Conservation (phyloP, 2,888 invertebrate genomes). For the Drosophila borborema region DNA sequence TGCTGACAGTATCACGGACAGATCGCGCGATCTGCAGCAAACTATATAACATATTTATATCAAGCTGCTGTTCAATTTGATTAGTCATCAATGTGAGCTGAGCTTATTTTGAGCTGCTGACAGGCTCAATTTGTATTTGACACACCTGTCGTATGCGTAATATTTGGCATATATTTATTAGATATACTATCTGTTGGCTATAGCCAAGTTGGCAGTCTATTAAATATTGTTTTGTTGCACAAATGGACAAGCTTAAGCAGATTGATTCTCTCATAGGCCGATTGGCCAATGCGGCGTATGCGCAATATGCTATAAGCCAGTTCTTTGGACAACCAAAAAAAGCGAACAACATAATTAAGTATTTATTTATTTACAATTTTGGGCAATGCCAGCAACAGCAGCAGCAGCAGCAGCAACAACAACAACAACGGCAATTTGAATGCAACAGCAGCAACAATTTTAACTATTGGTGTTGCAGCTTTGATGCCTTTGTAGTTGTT, state of each 20-base stretch:
- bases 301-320: conserved; percentile 65
- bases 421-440: conserved; percentile 58
- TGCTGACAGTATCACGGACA: conserved; percentile 53
- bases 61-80: conserved; percentile 18
- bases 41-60: conserved; percentile 4
- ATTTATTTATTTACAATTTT: conserved; percentile 81
- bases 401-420: conserved; percentile 21
- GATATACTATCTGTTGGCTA: too few relatives aligned
- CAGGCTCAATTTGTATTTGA: conserved; percentile 21
- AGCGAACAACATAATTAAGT: conserved; percentile 80
- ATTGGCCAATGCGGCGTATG: conserved; percentile 69
- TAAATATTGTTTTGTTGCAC: conserved; percentile 19
- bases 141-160: conserved; percentile 25
- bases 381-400: conserved; percentile 63
- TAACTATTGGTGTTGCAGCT: conserved; percentile 65
- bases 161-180: conserved; percentile 10
- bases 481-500: conserved; percentile 56
- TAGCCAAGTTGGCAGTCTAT: conserved; percentile 9
- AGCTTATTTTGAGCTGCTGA: conserved; percentile 40
- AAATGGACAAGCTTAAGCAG: conserved; percentile 17
- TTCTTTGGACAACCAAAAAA: conserved; percentile 69
- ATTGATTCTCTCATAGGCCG: conserved; percentile 42
- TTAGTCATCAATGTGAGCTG: conserved; percentile 43
- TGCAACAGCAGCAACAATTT: conserved; percentile 52
- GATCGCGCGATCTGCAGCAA: conserved; percentile 27